These are phyloP conservation scores for Acanthosepion lycidas DNA, from an alignment of 2,888 invertebrate genomes.

Conservation along the genomic window DNA sequence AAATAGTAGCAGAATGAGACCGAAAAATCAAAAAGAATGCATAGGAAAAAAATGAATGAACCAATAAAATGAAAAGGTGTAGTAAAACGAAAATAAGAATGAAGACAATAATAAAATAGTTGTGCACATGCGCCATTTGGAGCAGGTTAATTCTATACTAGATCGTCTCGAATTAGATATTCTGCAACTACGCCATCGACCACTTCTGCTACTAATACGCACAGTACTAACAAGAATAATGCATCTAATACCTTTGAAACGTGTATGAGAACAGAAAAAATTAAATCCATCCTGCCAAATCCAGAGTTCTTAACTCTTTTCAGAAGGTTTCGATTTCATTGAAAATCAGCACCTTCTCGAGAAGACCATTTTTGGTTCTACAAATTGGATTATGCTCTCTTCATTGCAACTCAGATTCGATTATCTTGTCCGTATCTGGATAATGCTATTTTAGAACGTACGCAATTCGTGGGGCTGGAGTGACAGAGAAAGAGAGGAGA, in stretches of 20 bases:
- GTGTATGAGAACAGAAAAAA: not conserved
- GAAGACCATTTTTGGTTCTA: not conserved
- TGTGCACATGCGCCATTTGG: not conserved
- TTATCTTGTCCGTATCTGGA: slow-evolving; percentile 10
- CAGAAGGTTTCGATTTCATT: not conserved
- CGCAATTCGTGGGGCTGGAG: too few relatives aligned
- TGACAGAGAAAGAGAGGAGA: not conserved
- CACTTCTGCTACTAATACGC: not conserved
- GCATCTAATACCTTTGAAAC: not conserved
- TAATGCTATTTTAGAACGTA: not conserved
- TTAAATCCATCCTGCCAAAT: not conserved
- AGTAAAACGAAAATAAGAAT: not conserved
- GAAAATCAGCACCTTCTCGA: not conserved
- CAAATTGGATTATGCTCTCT: not conserved
- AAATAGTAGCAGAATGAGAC: too few relatives aligned
- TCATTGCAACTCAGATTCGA: slow-evolving; percentile 18
- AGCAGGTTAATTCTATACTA: not conserved
- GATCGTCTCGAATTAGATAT: not conserved
- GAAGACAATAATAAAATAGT: not conserved
- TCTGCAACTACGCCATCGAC: not conserved
- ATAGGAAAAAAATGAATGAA: not conserved
- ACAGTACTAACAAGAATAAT: not conserved
- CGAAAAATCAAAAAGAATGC: not conserved
- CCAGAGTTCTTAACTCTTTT: not conserved
- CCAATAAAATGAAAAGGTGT: not conserved